These are phyloP conservation scores for Melieria omissa DNA, from an alignment of 2,888 invertebrate species.

Conservation along the genomic window DNA sequence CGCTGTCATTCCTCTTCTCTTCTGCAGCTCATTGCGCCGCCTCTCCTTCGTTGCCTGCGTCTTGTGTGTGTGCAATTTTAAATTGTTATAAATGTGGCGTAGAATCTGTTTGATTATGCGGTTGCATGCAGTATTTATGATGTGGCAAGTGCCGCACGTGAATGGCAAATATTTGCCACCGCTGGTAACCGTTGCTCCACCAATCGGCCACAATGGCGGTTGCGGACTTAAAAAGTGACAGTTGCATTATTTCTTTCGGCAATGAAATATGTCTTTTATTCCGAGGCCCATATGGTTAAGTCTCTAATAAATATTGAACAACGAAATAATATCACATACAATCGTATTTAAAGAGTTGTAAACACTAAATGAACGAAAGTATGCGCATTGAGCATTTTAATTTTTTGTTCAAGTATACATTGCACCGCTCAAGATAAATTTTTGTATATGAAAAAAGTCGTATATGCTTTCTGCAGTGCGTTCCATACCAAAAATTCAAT, in stretches of 20 bases:
- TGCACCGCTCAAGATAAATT: no score
- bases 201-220: not conserved
- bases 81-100: constrained; percentile 63
- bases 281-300: no score
- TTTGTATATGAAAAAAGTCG: no score
- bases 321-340: no score
- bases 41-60: constrained; percentile 10
- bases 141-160: constrained; percentile 46
- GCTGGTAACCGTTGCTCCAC: no score
- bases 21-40: constrained; percentile 5
- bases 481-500: no score
- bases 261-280: not conserved
- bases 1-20: constrained; percentile 46
- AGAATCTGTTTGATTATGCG: constrained; percentile 48
- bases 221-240: constrained; percentile 2
- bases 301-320: no score
- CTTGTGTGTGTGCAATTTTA: constrained; percentile 57
- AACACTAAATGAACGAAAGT: no score
- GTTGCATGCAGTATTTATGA: constrained; percentile 54
- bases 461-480: no score
- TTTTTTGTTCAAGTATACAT: no score
- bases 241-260: constrained; percentile 37
- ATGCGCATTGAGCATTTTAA: no score
- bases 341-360: no score
- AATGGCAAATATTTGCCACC: not conserved